phyloP scores from a whole-genome alignment of 2,113 vertebrate species.

The Perca fluviatilis region DNA sequence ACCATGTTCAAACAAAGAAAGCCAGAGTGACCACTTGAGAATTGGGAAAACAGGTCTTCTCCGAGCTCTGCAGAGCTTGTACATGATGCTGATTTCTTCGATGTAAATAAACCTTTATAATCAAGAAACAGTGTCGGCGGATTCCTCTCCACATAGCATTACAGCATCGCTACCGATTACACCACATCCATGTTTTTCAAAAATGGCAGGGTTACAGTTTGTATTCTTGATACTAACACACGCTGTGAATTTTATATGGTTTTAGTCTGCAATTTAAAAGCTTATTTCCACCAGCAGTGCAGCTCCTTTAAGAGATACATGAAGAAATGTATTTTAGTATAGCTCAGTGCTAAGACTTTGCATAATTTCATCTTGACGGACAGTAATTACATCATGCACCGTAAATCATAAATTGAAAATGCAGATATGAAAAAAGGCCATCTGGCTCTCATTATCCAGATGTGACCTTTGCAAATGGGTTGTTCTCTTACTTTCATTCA shows the following conservation, averaged over 20 bases:
- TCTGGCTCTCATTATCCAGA: conserved; percentile 16
- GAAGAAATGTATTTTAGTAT: neutral
- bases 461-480: conserved; percentile 57
- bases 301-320: neutral
- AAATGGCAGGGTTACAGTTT: neutral
- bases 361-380: neutral
- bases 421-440: conserved; percentile 15
- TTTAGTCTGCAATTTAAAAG: neutral
- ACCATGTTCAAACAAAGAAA: too few relatives aligned
- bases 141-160: too few relatives aligned
- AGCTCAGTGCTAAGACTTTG: neutral
- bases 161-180: too few relatives aligned
- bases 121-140: too few relatives aligned
- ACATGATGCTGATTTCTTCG: too few relatives aligned
- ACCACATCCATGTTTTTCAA: neutral
- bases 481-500: conserved; percentile 22
- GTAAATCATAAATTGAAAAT: conserved; percentile 22
- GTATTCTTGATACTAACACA: neutral
- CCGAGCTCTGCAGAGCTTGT: too few relatives aligned
- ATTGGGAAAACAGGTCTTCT: too few relatives aligned
- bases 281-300: neutral
- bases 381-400: conserved; percentile 14
- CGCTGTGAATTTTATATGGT: neutral
- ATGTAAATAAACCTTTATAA: too few relatives aligned
- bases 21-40: too few relatives aligned